Conservation (phyloP, 2,888 invertebrate species). For the Odontocolon sp. region DNA sequence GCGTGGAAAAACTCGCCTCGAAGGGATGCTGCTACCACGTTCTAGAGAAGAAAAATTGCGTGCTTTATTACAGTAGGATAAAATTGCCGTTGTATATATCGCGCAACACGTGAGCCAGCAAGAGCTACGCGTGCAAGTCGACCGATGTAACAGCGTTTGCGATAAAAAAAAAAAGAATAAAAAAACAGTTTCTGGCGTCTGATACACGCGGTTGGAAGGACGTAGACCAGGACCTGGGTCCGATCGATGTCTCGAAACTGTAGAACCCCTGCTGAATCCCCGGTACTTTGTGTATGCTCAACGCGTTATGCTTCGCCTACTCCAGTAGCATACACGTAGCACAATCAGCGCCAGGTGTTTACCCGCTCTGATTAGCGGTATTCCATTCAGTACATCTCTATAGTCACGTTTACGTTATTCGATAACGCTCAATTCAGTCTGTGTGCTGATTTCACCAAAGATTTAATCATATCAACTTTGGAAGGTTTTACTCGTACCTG, state of each 20-base stretch:
- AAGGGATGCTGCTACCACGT: conserved; percentile 14
- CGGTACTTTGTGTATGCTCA: conserved; percentile 57
- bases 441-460: conserved; percentile 7
- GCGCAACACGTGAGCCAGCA: conserved; percentile 28
- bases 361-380: conserved; percentile 76
- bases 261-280: conserved; percentile 62
- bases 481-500: not conserved
- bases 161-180: too few species aligned
- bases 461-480: not conserved
- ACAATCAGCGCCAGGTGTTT: conserved; percentile 77
- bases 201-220: not conserved
- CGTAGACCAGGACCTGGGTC: conserved; percentile 59
- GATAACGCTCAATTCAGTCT: conserved; percentile 12
- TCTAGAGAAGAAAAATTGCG: conserved; percentile 10
- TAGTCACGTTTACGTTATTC: conserved; percentile 1
- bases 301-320: conserved; percentile 26
- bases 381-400: conserved; percentile 52
- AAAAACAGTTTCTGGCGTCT: too few species aligned
- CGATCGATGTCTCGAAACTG: conserved; percentile 71
- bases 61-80: conserved; percentile 24
- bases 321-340: conserved; percentile 62
- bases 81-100: conserved; percentile 24
- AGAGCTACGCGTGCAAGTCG: conserved; percentile 15
- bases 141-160: not conserved
- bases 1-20: conserved; percentile 27